Percentiles rank a stretch among this genome's conserved stretches.
phyloP scores from a whole-genome alignment of 2,888 invertebrate species.

The Dione vanillae region DNA sequence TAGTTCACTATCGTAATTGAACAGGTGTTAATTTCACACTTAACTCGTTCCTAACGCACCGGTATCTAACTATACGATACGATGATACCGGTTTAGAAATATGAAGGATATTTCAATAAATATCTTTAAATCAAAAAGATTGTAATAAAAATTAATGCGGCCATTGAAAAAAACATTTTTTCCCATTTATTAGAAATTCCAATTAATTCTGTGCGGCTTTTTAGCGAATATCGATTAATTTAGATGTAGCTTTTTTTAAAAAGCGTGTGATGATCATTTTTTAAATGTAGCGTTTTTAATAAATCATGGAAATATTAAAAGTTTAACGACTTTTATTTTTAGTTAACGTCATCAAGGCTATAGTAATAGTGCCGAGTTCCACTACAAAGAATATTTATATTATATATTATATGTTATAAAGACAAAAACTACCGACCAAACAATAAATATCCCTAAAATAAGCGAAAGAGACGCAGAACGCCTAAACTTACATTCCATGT shows the following conservation, averaged over 20 bases:
- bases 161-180: slow-evolving; percentile 19
- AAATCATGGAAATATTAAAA: slow-evolving; percentile 48
- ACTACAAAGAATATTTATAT: too few relatives aligned
- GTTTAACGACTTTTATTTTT: slow-evolving; percentile 31
- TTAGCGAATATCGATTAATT: slow-evolving; percentile 28
- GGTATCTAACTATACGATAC: slow-evolving; percentile 44
- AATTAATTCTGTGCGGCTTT: slow-evolving; percentile 7
- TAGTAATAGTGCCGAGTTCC: background rate
- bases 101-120: slow-evolving; percentile 29
- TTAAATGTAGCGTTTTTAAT: slow-evolving; percentile 37
- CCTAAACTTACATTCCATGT: background rate
- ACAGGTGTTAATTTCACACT: slow-evolving; percentile 56
- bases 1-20: slow-evolving; percentile 51
- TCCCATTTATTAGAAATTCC: slow-evolving; percentile 10
- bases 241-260: slow-evolving; percentile 26
- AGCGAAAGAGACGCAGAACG: too few relatives aligned
- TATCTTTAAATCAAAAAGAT: slow-evolving; percentile 27
- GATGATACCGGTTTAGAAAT: slow-evolving; percentile 37
- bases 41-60: slow-evolving; percentile 46
- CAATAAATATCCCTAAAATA: too few relatives aligned
- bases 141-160: slow-evolving; percentile 30
- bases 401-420: too few relatives aligned
- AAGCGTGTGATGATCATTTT: slow-evolving; percentile 17
- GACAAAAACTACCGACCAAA: too few relatives aligned
- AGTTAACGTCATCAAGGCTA: background rate